Evolutionary conservation across 2,797 vertebrate genomes (phyloP).

Genomic region (Aldrovandia affinis): DNA sequence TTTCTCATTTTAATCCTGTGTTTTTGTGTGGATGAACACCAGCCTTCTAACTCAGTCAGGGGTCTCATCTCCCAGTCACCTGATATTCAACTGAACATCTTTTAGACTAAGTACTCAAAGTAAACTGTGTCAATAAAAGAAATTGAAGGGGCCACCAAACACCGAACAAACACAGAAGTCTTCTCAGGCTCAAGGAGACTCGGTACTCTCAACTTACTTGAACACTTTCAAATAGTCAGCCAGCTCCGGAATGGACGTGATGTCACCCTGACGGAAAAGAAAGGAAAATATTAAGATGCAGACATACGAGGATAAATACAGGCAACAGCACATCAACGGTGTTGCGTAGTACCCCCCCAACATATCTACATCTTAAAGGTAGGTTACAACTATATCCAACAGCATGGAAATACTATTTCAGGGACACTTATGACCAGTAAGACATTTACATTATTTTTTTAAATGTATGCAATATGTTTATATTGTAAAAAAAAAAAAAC

Average conservation of each 20-base stretch:
- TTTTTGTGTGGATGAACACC: slow-evolving; percentile 49
- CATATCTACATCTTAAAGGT: too few relatives aligned
- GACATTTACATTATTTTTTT: too few relatives aligned
- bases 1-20: not conserved
- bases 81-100: slow-evolving; percentile 31
- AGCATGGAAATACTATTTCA: too few relatives aligned
- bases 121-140: not conserved
- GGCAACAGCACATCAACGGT: slow-evolving; percentile 6
- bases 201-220: slow-evolving; percentile 85
- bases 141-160: not conserved
- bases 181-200: not conserved
- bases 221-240: slow-evolving; percentile 98
- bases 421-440: too few relatives aligned
- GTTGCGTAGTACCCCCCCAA: not conserved
- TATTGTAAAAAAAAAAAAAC: too few relatives aligned
- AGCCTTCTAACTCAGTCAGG: slow-evolving; percentile 25
- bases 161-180: not conserved
- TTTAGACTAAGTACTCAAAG: slow-evolving; percentile 36
- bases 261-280: slow-evolving; percentile 84
- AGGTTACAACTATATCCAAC: not conserved
- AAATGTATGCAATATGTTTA: too few relatives aligned
- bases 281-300: slow-evolving; percentile 25
- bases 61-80: slow-evolving; percentile 28
- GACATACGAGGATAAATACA: slow-evolving; percentile 17
- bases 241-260: slow-evolving; percentile 98